Percentiles rank a stretch among this genome's conserved stretches.
Conservation (phyloP, 2,888 invertebrate genomes). For the Andrena marginata region DNA sequence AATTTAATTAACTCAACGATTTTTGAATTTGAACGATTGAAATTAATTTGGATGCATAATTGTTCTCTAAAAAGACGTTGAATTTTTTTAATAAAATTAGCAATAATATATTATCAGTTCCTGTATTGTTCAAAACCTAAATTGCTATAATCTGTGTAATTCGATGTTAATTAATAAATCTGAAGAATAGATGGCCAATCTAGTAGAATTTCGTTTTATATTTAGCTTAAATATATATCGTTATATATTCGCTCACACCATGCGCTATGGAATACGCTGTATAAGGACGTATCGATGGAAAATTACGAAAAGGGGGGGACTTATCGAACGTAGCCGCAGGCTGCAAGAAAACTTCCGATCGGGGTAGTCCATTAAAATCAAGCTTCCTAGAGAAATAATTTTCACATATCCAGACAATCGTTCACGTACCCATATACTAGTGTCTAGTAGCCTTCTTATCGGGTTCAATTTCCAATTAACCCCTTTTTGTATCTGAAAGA, state of each 20-base stretch:
- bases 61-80: too few species aligned
- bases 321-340: slow-evolving; percentile 72
- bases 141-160: neutral
- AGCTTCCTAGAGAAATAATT: slow-evolving; percentile 71
- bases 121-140: too few species aligned
- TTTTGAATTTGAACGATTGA: too few species aligned
- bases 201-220: neutral
- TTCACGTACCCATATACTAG: neutral
- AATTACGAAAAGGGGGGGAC: slow-evolving; percentile 64
- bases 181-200: neutral
- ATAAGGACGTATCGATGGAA: slow-evolving; percentile 53
- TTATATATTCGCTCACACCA: neutral
- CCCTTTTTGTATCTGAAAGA: neutral
- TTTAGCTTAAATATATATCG: neutral
- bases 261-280: slow-evolving; percentile 17
- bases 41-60: too few species aligned
- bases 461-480: neutral
- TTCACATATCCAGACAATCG: slow-evolving; percentile 59
- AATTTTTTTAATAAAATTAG: too few species aligned
- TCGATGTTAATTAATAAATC: neutral
- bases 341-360: slow-evolving; percentile 66
- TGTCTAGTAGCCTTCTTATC: neutral
- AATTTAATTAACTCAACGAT: too few species aligned
- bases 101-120: too few species aligned
- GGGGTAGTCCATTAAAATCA: slow-evolving; percentile 71